Conservation (phyloP, 2,888 invertebrate genomes). For the Sialis lutaria region DNA sequence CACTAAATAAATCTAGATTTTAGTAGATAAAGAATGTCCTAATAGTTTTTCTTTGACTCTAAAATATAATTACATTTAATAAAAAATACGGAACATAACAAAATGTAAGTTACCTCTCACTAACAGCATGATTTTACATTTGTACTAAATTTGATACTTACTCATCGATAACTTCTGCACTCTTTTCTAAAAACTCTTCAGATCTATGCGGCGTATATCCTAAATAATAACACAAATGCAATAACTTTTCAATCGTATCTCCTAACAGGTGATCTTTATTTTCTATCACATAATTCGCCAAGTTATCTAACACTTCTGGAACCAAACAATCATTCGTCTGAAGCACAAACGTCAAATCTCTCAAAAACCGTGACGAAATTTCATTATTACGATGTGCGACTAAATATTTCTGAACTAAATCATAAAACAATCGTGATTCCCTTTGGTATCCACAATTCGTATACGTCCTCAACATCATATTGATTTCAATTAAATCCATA, state of each 20-base stretch:
- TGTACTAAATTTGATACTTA: constrained; percentile 13
- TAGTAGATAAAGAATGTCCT: too few species aligned
- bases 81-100: too few species aligned
- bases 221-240: constrained; percentile 29
- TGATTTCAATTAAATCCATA: constrained; percentile 8
- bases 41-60: too few species aligned
- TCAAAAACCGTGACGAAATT: constrained; percentile 27
- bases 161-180: constrained; percentile 28
- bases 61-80: too few species aligned
- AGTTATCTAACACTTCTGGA: constrained; percentile 27
- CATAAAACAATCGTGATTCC: constrained; percentile 20
- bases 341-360: constrained; percentile 26
- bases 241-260: constrained; percentile 30
- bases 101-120: too few species aligned
- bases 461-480: constrained; percentile 16
- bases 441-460: constrained; percentile 18
- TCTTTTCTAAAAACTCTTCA: constrained; percentile 21
- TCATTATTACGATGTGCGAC: constrained; percentile 14
- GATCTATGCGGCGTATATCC: constrained; percentile 29
- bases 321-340: constrained; percentile 23
- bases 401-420: constrained; percentile 22
- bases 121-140: too few species aligned
- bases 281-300: constrained; percentile 27
- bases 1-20: too few species aligned
- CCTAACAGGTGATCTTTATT: constrained; percentile 27